Conservation (phyloP, 2,888 invertebrate species). For the Caenorhabditis panamensis region DNA sequence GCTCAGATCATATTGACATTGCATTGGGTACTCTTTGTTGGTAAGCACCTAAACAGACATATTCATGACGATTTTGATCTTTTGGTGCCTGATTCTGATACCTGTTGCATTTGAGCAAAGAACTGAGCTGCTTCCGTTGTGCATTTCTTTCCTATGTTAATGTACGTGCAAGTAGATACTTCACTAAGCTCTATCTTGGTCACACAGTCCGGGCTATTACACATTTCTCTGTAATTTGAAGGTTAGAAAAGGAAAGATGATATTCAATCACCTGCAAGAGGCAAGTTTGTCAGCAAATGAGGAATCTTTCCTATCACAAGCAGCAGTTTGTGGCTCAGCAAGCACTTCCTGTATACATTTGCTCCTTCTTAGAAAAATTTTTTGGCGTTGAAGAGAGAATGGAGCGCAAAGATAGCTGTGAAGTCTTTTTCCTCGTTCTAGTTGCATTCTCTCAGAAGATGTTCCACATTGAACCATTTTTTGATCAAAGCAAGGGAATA, state of each 20-base stretch:
- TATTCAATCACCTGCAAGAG: conserved; percentile 59
- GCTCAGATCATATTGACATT: conserved; percentile 63
- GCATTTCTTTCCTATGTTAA: conserved; percentile 63
- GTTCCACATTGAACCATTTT: conserved; percentile 69
- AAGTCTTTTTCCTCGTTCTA: conserved; percentile 67
- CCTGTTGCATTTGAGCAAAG: conserved; percentile 70
- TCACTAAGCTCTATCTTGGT: conserved; percentile 62
- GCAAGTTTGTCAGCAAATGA: conserved; percentile 52
- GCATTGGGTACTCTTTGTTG: conserved; percentile 69
- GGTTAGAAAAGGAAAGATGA: neutral
- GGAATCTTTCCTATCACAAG: conserved; percentile 49
- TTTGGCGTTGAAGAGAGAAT: conserved; percentile 67
- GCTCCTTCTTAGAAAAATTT: conserved; percentile 55
- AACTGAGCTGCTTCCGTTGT: conserved; percentile 66
- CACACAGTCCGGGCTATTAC: conserved; percentile 43
- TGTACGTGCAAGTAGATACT: conserved; percentile 61
- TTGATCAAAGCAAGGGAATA: conserved; percentile 69
- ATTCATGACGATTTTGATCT: neutral
- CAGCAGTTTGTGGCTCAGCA: conserved; percentile 32
- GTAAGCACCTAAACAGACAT: conserved; percentile 59
- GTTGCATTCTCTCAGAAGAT: conserved; percentile 54
- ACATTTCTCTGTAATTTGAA: conserved; percentile 46
- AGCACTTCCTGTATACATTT: conserved; percentile 61
- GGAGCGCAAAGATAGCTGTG: conserved; percentile 68
- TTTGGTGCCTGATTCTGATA: conserved; percentile 14